Evolutionary conservation across 2,888 invertebrate species (phyloP).

Genomic region (Ormyrus nitidulus): DNA sequence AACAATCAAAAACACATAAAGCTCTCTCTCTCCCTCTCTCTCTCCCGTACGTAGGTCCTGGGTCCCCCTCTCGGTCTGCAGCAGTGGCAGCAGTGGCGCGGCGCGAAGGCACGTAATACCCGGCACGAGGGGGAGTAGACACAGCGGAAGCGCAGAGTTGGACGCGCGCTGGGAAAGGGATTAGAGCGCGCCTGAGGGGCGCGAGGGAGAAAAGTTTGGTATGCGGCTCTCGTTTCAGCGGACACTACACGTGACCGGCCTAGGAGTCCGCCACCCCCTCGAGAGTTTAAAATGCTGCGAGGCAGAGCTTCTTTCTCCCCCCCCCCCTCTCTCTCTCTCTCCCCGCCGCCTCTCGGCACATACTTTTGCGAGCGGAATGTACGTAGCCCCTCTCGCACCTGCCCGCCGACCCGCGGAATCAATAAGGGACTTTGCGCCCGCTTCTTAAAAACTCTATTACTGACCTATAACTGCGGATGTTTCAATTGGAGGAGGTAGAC

Average conservation of each 20-base stretch:
- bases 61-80: too few species aligned
- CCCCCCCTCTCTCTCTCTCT: slow-evolving; percentile 16
- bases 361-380: too few species aligned
- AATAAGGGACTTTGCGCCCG: slow-evolving; percentile 27
- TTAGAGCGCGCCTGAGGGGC: slow-evolving; percentile 58
- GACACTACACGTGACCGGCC: slow-evolving; percentile 74
- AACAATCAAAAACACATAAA: slow-evolving; percentile 58
- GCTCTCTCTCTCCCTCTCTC: neutral
- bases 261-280: slow-evolving; percentile 57
- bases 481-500: too few species aligned
- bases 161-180: slow-evolving; percentile 59
- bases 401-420: slow-evolving; percentile 8
- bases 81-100: neutral
- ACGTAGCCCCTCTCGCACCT: neutral
- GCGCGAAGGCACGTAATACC: slow-evolving; percentile 50
- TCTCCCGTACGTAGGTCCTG: neutral
- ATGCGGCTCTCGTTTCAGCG: slow-evolving; percentile 71
- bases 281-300: slow-evolving; percentile 55
- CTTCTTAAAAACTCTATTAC: slow-evolving; percentile 37
- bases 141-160: slow-evolving; percentile 26
- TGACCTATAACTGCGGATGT: slow-evolving; percentile 34
- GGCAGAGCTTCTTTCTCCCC: slow-evolving; percentile 17
- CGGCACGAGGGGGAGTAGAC: neutral
- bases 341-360: neutral
- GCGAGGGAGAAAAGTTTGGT: slow-evolving; percentile 67